Evolutionary conservation across 2,888 invertebrate genomes (phyloP), one percentile per base, ranked within the genome.

Genomic region (Hemaris fuciformis): DNA sequence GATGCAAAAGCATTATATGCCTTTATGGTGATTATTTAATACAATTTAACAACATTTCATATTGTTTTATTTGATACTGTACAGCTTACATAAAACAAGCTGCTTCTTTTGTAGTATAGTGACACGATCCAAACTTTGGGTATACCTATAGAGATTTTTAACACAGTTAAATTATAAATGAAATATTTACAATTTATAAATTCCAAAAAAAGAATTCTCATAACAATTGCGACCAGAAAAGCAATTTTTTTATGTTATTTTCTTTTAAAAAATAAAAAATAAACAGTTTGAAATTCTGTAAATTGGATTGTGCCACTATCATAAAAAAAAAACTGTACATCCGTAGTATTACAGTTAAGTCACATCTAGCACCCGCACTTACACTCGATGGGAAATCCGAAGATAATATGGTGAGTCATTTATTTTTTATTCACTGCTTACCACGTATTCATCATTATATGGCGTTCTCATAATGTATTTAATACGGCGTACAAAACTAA

Each of bases 21-120:
- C 41, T 25, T 69, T 75, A 73, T 79, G 81, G 81, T 82, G 80
- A 82, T 74, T 71, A 78, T 87, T 85, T 88, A 89, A 89, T 89
- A 89, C 83, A 89, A 84, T 75, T 83, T 90, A 90, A 89, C 81
- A 84, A 67, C 75, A 64, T 53, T 56, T 66, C 61, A 70, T 71
- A 71, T 86, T 68, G 84, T 88, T 88, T 85, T 65, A 77, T 77
- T 78, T 77, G 59, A 64, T 70, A 63, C 59, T 64, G 23, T 57
- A 34, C 3, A 22, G 23, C 13, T 45, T 34, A 46, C 22, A 22
- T 6, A 23, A n/a, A 56, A 6, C 7, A 10, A 15, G 25, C n/a
- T 6, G n/a, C 13, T 48, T 20, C 43, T 22, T 46, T 22, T 10
- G 3, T 23, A 5, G 22, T 23, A 46, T 46, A 23, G 45, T 45